Evolutionary conservation across 2,797 vertebrate species (phyloP).

Genomic region (Luscinia luscinia): DNA sequence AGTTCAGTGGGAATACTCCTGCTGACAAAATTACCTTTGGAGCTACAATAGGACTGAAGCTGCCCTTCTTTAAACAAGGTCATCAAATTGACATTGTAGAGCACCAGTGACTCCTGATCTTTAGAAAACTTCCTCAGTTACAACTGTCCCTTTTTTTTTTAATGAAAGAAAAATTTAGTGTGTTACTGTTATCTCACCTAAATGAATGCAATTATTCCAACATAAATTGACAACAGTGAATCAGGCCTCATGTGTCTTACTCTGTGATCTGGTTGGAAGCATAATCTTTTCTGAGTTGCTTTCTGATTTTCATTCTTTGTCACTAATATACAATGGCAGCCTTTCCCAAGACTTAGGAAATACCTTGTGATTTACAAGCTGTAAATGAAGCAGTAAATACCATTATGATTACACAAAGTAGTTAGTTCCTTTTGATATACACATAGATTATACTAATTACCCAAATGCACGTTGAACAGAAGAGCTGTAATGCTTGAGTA

Average conservation of each 20-base stretch:
- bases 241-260: neutral
- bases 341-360: conserved; percentile 35
- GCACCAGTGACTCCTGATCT: neutral
- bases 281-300: neutral
- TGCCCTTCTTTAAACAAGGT: neutral
- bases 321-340: neutral
- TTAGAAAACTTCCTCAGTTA: conserved; percentile 17
- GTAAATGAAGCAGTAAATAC: conserved; percentile 40
- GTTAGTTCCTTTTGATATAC: conserved; percentile 43
- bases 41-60: neutral
- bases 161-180: neutral
- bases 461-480: neutral
- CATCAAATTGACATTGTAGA: neutral
- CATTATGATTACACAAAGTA: conserved; percentile 31
- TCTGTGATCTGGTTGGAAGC: conserved; percentile 24
- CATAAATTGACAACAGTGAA: neutral
- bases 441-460: neutral
- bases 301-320: conserved; percentile 27
- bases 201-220: neutral
- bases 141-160: neutral
- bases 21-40: neutral
- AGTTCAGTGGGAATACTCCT: neutral
- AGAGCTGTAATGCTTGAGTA: conserved; percentile 24
- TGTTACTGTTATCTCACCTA: neutral
- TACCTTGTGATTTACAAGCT: conserved; percentile 30